These are phyloP conservation scores for Lagenorhynchus albirostris DNA, from an alignment of 2,113 vertebrate genomes.

Conservation along the genomic window DNA sequence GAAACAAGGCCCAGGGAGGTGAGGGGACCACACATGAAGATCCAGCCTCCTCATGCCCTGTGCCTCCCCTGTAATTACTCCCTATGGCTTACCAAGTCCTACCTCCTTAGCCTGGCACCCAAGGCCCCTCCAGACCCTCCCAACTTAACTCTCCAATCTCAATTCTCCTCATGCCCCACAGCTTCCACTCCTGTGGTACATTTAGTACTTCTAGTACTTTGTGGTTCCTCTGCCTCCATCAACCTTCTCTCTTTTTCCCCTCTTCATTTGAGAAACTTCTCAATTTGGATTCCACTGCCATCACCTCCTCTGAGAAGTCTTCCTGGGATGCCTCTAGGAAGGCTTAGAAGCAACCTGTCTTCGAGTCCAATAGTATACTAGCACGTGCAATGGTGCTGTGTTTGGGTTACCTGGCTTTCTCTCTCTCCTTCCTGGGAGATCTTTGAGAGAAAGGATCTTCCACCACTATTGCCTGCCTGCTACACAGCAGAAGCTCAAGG, in stretches of 20 bases:
- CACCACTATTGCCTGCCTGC: not conserved
- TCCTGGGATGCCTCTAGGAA: not conserved
- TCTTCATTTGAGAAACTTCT: not conserved
- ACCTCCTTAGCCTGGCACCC: not conserved
- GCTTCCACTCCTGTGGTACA: no score
- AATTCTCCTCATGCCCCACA: not conserved
- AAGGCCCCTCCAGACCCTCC: not conserved
- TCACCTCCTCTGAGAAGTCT: not conserved
- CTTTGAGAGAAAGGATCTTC: not conserved
- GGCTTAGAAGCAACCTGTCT: not conserved
- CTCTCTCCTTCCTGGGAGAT: not conserved
- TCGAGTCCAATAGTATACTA: not conserved
- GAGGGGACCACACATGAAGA: not conserved
- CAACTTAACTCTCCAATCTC: not conserved
- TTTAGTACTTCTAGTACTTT: not conserved
- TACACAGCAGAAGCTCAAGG: not conserved
- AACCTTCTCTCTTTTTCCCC: not conserved
- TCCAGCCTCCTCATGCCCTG: no score
- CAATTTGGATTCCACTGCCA: not conserved
- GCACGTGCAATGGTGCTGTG: not conserved
- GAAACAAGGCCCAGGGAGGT: not conserved
- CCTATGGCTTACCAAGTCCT: not conserved
- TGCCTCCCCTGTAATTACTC: not conserved
- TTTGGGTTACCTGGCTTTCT: not conserved
- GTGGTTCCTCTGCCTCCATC: not conserved